Base-by-base conservation (phyloP, 2,113 vertebrate genomes). In the Andinoacara biseriatus region DNA sequence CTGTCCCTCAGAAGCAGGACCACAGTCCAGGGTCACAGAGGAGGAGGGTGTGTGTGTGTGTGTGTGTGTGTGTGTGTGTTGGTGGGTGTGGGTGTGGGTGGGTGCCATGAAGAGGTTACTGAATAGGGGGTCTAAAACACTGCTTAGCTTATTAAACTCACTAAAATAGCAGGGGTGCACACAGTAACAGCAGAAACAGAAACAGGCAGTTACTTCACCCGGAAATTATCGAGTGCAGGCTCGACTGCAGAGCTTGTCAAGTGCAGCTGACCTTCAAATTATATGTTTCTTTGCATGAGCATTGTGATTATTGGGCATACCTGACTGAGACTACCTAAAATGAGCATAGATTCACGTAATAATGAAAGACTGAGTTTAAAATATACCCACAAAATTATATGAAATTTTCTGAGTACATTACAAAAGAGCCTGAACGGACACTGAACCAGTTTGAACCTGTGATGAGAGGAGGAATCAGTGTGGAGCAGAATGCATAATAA, bases 61-160 rank as follows among this genome's bases (percentile, higher is more conserved):
- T 6, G 31, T 31, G 29, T 31, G 29, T 31, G 29, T 33, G 31
- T 31, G 31, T 35, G 33, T 35, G 33, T 35, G 33, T 35, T 6
- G 7, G 33, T 35, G 33, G 7, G 80, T 59, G 17, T 49, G 7
- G 40, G 58, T 17, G 33, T 24, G 52, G 2, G 33, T 49, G 17
- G 3, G 79, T 75, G 63, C 40, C 26, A 80, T 10, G 26, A 6
- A 57, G 29, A 85, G 62, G 80, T 85, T 72, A 76, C 80, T 62
- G 33, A 58, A 74, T 17, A 49, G 83, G 26, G 17, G 29, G 24
- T 31, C 43, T 52, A 0, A 38, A 18, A 43, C 57, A 26, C 38
- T 22, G 72, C 80, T 84, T 85, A 35, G 60, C 69, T 78, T 74
- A 65, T 85, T 81, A 74, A 35, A 75, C 65, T 24, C 75, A 6